Conservation (phyloP, 2,888 invertebrate genomes). For the Ethmia dodecea region DNA sequence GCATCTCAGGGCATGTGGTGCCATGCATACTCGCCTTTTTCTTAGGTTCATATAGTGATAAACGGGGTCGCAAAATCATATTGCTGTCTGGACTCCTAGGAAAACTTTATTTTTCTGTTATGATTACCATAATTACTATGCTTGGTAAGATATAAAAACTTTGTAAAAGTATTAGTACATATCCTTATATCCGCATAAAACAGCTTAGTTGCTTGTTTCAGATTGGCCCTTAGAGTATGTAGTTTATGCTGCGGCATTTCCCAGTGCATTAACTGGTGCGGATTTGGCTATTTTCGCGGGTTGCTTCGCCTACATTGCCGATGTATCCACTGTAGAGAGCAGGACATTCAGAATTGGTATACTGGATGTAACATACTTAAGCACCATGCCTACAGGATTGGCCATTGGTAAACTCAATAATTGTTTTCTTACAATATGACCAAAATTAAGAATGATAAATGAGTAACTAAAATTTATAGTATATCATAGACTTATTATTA, state of each 20-base stretch:
- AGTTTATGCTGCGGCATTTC: slow-evolving; percentile 86
- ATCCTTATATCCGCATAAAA: not conserved
- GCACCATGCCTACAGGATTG: slow-evolving; percentile 90
- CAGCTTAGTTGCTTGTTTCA: slow-evolving; percentile 5
- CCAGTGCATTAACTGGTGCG: slow-evolving; percentile 86
- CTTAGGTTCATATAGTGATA: slow-evolving; percentile 89
- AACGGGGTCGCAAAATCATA: slow-evolving; percentile 85
- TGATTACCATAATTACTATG: slow-evolving; percentile 84
- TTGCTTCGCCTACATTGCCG: slow-evolving; percentile 88
- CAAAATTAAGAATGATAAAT: too few species aligned
- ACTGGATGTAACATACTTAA: slow-evolving; percentile 88
- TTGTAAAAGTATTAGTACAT: not conserved
- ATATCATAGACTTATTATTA: too few species aligned
- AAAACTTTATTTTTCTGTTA: slow-evolving; percentile 85
- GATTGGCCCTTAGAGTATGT: slow-evolving; percentile 86
- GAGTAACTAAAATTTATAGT: too few species aligned
- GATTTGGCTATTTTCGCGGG: slow-evolving; percentile 89
- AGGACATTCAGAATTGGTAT: slow-evolving; percentile 89
- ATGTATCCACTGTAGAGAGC: slow-evolving; percentile 82
- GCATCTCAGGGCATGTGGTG: slow-evolving; percentile 83
- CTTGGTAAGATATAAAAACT: slow-evolving; percentile 50
- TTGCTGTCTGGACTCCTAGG: slow-evolving; percentile 84
- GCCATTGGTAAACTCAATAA: slow-evolving; percentile 83
- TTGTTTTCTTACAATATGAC: too few species aligned
- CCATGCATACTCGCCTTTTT: slow-evolving; percentile 88